Evolutionary conservation across 2,797 vertebrate genomes (phyloP).

Genomic region (Urosaurus nigricauda): DNA sequence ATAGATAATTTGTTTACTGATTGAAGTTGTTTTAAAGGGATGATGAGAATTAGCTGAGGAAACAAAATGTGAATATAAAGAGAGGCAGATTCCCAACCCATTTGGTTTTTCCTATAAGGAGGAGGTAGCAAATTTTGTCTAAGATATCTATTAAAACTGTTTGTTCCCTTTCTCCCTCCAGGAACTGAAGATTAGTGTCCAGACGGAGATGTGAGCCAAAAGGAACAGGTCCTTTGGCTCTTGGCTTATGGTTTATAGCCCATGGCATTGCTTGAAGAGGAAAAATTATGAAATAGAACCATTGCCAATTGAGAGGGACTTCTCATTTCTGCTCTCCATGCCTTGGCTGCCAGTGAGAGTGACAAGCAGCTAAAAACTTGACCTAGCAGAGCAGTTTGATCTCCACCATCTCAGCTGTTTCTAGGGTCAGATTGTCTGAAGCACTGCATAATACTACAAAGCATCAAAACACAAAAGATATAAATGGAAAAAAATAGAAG

Average conservation of each 20-base stretch:
- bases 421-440: not conserved
- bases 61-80: not conserved
- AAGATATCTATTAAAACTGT: not conserved
- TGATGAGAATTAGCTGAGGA: not conserved
- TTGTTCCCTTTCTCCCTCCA: not conserved
- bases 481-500: too few relatives aligned
- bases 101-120: not conserved
- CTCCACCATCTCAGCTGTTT: too few relatives aligned
- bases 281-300: not conserved
- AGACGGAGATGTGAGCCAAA: not conserved
- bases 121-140: not conserved
- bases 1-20: slow-evolving; percentile 4
- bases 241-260: not conserved
- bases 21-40: slow-evolving; percentile 13
- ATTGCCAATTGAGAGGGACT: not conserved
- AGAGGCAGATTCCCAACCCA: not conserved
- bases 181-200: not conserved
- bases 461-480: too few relatives aligned
- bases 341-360: not conserved
- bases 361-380: not conserved
- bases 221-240: not conserved
- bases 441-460: not conserved
- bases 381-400: not conserved
- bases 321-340: not conserved
- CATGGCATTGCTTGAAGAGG: not conserved